Base-by-base conservation (phyloP, 2,113 vertebrate species). In the Amphilophus citrinellus region DNA sequence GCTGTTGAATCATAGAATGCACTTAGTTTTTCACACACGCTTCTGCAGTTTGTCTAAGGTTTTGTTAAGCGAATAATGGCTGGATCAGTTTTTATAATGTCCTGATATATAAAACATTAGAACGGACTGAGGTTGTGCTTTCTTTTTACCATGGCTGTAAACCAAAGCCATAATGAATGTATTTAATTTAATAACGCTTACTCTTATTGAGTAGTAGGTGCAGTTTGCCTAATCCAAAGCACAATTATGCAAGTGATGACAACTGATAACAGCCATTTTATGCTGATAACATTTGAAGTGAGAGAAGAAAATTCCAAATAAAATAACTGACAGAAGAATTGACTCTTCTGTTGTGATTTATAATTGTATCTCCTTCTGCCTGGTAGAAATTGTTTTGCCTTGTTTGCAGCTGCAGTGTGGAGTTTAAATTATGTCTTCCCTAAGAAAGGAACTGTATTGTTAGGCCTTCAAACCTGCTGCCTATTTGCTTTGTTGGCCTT, bases 321-420 rank as follows among this genome's bases (percentile, higher is more conserved):
- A 44, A 27, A 24, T 60, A 77, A 30, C 11, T 32, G 22, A 27
- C 7, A 77, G 22, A 27, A 44, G 6, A 60, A 77, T 20, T 61
- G 76, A 47, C 76, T 77, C 7, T 77, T 77, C 58, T 77, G 58
- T 77, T 61, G 57, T 44, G 24, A 44, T 77, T 61, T n/a, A 77
- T 61, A 27, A 77, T 61, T 47, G 22, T 44, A 50, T 77, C 68
- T 44, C 39, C 24, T 32, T 47, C 58, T 61, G 58, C 47, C 68
- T 73, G 68, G 47, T 73, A 73, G 44, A 73, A 56, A 20, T 50
- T 77, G 17, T 58, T 53, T 30, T 50, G 37, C 50, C 20, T 50
- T 3, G 30, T 15, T 75, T 77, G 73, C 62, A 56, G 66, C 76
- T 44, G 4, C 27, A 56, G 20, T 83, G 32, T 77, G 32, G 47